These are phyloP conservation scores for Acleris emargana DNA, from an alignment of 2,888 invertebrate species.

Conservation along the genomic window DNA sequence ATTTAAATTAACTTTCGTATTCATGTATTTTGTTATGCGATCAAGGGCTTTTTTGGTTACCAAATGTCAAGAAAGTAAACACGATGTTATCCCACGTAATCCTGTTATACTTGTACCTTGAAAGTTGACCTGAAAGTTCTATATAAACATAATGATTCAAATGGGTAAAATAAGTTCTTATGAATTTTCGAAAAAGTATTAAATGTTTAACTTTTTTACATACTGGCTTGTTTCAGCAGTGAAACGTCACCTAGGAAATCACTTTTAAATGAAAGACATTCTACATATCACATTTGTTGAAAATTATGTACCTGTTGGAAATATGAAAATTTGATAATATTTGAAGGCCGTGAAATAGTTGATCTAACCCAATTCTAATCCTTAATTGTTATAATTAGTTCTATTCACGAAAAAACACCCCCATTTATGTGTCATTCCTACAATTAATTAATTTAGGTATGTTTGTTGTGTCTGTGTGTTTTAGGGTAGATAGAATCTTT, in stretches of 20 bases:
- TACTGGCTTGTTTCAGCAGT: conserved; percentile 19
- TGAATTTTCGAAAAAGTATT: conserved; percentile 34
- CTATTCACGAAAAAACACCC: too few species aligned
- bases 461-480: too few species aligned
- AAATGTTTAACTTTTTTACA: conserved; percentile 28
- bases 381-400: too few species aligned
- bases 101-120: not conserved
- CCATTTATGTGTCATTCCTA: too few species aligned
- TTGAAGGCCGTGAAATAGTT: too few species aligned
- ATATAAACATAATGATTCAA: conserved; percentile 11
- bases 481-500: too few species aligned
- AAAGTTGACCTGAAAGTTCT: not conserved
- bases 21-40: too few species aligned
- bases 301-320: conserved; percentile 46
- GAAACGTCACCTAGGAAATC: conserved; percentile 16
- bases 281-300: conserved; percentile 47
- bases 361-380: too few species aligned
- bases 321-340: not conserved
- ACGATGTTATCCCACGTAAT: not conserved
- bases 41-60: conserved; percentile 3
- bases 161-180: conserved; percentile 26
- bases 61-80: not conserved
- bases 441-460: too few species aligned
- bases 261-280: conserved; percentile 36
- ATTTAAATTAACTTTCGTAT: too few species aligned